Percentiles rank a stretch among this genome's conserved stretches.
phyloP scores from a whole-genome alignment of 2,113 vertebrate genomes.

The Muntiacus muntjak region DNA sequence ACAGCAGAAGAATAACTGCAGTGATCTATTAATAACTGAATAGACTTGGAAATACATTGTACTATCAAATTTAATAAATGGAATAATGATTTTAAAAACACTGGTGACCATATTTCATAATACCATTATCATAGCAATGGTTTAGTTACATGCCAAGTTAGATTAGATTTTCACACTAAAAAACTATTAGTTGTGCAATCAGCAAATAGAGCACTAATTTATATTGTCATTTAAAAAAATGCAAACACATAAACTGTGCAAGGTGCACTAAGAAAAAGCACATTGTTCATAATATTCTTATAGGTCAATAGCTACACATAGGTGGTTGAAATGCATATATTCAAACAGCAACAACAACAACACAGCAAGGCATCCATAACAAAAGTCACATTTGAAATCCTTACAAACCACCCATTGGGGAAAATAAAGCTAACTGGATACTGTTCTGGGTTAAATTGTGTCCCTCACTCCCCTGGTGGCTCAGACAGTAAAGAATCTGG shows the following conservation, averaged over 20 bases:
- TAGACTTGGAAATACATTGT: slow-evolving; percentile 47
- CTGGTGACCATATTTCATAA: slow-evolving; percentile 49
- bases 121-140: slow-evolving; percentile 65
- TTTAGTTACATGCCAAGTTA: slow-evolving; percentile 41
- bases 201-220: slow-evolving; percentile 21
- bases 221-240: not conserved
- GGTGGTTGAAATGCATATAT: not conserved
- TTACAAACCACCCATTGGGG: not conserved
- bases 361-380: not conserved
- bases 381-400: not conserved
- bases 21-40: slow-evolving; percentile 70
- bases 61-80: slow-evolving; percentile 59
- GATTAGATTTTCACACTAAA: slow-evolving; percentile 58
- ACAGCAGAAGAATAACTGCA: slow-evolving; percentile 42
- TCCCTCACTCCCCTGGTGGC: not conserved
- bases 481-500: not conserved
- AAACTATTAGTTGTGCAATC: slow-evolving; percentile 44
- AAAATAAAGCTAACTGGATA: not conserved
- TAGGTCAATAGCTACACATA: not conserved
- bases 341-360: not conserved
- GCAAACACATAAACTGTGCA: not conserved
- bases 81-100: slow-evolving; percentile 54
- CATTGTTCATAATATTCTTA: not conserved
- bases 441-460: not conserved
- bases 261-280: not conserved